Conservation (phyloP, 2,113 vertebrate genomes). For the Myxocyprinus asiaticus region DNA sequence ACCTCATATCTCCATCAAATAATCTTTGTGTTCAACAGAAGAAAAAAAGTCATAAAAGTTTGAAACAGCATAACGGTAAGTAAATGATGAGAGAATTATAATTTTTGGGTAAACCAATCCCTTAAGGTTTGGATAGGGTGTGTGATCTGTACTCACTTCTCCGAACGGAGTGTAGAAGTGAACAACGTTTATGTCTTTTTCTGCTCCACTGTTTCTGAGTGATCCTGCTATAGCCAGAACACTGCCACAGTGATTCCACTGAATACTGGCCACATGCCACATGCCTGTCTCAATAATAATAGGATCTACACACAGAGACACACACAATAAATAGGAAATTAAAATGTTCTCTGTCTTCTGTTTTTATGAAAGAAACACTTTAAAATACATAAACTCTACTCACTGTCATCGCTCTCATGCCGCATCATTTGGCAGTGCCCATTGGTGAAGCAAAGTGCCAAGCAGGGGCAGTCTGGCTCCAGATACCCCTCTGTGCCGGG, state of each 20-base stretch:
- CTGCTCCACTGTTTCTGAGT: slow-evolving; percentile 74
- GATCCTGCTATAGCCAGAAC: slow-evolving; percentile 89
- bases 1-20: too few species aligned
- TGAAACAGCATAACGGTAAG: too few species aligned
- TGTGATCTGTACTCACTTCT: slow-evolving; percentile 74
- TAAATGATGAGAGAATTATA: too few species aligned
- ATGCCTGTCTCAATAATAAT: slow-evolving; percentile 86
- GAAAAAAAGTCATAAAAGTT: too few species aligned
- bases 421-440: slow-evolving; percentile 96
- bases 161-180: slow-evolving; percentile 97
- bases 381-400: slow-evolving; percentile 51
- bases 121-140: too few species aligned
- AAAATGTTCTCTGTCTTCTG: not conserved
- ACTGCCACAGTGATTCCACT: slow-evolving; percentile 96
- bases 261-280: slow-evolving; percentile 83
- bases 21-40: too few species aligned
- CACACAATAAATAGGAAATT: not conserved
- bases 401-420: slow-evolving; percentile 92
- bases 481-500: slow-evolving; percentile 87
- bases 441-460: slow-evolving; percentile 93
- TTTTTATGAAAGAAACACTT: not conserved
- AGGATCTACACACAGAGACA: slow-evolving; percentile 74
- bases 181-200: slow-evolving; percentile 88
- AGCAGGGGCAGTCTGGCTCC: slow-evolving; percentile 92
- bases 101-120: too few species aligned